Base-by-base conservation (phyloP, 1,140 invertebrate species). In the Drosophila miranda region DNA sequence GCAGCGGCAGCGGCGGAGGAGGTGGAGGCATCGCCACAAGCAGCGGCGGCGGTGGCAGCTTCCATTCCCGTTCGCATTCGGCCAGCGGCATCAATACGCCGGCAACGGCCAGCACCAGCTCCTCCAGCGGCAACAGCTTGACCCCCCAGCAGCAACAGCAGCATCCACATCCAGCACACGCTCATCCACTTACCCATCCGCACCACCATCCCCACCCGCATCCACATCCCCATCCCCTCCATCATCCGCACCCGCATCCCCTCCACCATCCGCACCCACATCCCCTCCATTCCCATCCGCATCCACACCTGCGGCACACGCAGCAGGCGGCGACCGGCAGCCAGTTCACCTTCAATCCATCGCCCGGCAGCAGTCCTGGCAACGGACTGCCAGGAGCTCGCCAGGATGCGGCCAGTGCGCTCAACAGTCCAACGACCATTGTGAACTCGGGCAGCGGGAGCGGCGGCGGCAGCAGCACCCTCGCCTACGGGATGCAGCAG, bases 361-460 rank as follows among this genome's bases (percentile, higher is more conserved):
- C 84, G 59, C 78, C 82, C 34, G 82, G 70, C 1, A 86, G 83
- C 63, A 86, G 82, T 71, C 78, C 82, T 58, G 78, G 74, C 52
- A 86, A 78, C 75, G 78, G 82, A 26, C 61, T 86, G 64, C 34
- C 34, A 38, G 66, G 83, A 26, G 62, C 50, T 60, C 77, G 76
- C 21, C 77, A 87, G 48, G 81, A 82, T 78, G 82, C 66, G 41
- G 63, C 69, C 30, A 81, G 76, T 66, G 71, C 67, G 34, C 70
- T 81, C 26, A 89, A 89, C 49, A 90, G 88, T 78, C 89, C 88
- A 41, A 83, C 82, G 38, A 87, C 78, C 56, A 84, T 90, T 86
- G 75, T 90, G 68, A 90, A 90, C 72, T 90, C 89, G 11, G 83
- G 61, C 41, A 90, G 83, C 63, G 76, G 88, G 62, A 76, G 78